Evolutionary conservation across 2,888 invertebrate genomes (phyloP).

Genomic region (Rhagium mordax): DNA sequence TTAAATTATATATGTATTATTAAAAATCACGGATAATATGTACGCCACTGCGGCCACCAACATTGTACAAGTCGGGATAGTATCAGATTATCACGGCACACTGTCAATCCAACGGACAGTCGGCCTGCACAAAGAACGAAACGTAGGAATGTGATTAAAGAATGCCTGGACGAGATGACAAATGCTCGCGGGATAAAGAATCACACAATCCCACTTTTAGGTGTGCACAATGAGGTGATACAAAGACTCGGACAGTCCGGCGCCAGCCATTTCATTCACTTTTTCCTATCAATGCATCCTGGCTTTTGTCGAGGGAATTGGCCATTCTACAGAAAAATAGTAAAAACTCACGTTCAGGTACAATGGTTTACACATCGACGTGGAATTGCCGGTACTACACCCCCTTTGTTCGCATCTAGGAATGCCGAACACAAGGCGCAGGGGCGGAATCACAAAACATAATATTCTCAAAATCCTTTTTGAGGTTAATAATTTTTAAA

Average conservation of each 20-base stretch:
- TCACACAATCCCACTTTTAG: constrained; percentile 49
- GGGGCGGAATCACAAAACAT: not conserved
- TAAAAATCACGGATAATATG: too few relatives aligned
- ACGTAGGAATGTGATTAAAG: constrained; percentile 57
- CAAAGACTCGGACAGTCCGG: constrained; percentile 54
- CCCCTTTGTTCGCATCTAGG: not conserved
- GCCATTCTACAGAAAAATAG: constrained; percentile 6
- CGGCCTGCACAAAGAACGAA: constrained; percentile 51
- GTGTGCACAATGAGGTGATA: constrained; percentile 46
- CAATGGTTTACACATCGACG: constrained; percentile 4
- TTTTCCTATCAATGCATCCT: constrained; percentile 37
- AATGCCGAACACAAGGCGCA: constrained; percentile 8
- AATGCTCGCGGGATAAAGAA: constrained; percentile 49
- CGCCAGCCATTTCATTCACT: constrained; percentile 59
- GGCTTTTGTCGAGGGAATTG: constrained; percentile 10
- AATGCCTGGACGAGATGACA: constrained; percentile 50
- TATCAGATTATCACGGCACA: constrained; percentile 48
- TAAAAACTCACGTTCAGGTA: constrained; percentile 14
- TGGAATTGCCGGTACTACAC: constrained; percentile 13
- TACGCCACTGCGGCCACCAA: constrained; percentile 46
- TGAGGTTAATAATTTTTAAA: too few relatives aligned
- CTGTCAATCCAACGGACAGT: constrained; percentile 54
- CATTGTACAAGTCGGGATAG: constrained; percentile 38
- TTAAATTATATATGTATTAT: too few relatives aligned
- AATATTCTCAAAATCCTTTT: too few relatives aligned